A percentile compares a stretch with the other conserved stretches of the same genome.
Evolutionary conservation across 2,797 vertebrate species (phyloP).

Genomic region (Brachymystax lenok): DNA sequence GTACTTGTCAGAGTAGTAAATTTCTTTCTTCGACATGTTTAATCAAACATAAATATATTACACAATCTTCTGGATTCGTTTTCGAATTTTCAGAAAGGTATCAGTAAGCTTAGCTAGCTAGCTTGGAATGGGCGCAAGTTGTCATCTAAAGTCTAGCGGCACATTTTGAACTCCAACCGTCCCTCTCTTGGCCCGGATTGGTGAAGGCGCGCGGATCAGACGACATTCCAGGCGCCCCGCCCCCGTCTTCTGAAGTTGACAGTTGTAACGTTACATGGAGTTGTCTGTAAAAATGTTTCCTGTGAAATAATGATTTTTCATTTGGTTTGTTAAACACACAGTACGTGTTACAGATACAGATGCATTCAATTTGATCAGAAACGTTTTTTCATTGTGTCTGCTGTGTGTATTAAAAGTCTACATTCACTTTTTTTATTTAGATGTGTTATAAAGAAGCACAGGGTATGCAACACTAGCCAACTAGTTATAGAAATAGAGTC

Average conservation of each 20-base stretch:
- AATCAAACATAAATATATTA: background rate
- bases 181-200: conserved; percentile 59
- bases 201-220: conserved; percentile 35
- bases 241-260: background rate
- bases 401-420: background rate
- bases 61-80: background rate
- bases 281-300: background rate
- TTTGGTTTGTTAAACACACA: background rate
- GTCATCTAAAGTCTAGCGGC: conserved; percentile 56
- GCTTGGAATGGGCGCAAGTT: conserved; percentile 28
- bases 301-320: background rate
- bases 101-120: background rate
- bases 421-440: background rate
- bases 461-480: background rate
- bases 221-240: background rate
- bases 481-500: background rate
- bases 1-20: conserved; percentile 83
- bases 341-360: background rate
- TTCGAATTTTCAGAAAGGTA: background rate
- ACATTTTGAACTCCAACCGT: conserved; percentile 74
- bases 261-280: background rate
- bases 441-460: too few species aligned
- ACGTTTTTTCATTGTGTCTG: background rate
- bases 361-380: background rate
- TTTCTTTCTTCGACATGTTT: conserved; percentile 79